Evolutionary conservation across 2,113 vertebrate genomes (phyloP).

Genomic region (Pachypanchax playfairii): DNA sequence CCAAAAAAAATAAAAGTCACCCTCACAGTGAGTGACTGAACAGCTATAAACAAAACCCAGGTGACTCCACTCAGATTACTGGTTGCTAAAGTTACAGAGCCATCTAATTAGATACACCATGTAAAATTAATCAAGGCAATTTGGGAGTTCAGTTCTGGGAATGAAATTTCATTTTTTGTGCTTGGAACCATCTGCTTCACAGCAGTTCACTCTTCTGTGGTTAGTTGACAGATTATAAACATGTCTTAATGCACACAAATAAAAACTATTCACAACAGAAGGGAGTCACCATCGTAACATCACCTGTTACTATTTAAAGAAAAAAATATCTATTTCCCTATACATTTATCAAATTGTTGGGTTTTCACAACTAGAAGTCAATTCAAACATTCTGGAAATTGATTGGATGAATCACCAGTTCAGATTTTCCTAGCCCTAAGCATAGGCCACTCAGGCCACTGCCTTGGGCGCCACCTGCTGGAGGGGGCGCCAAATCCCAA

Average conservation of each 20-base stretch:
- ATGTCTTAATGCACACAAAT: background rate
- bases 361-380: no score
- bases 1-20: background rate
- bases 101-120: conserved; percentile 8
- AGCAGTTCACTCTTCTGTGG: background rate
- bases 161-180: background rate
- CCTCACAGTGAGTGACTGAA: background rate
- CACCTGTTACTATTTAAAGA: background rate
- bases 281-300: background rate
- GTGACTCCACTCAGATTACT: background rate
- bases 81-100: background rate
- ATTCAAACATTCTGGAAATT: no score
- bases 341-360: no score
- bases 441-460: no score
- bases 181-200: conserved; percentile 7
- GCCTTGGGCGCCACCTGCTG: no score
- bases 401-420: no score
- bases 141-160: background rate
- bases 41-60: background rate
- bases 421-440: no score
- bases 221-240: background rate
- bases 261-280: background rate
- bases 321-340: no score
- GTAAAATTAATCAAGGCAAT: background rate
- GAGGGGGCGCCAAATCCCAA: no score